Conservation (phyloP, 2,888 invertebrate genomes). For the Ophion obscuratus region DNA sequence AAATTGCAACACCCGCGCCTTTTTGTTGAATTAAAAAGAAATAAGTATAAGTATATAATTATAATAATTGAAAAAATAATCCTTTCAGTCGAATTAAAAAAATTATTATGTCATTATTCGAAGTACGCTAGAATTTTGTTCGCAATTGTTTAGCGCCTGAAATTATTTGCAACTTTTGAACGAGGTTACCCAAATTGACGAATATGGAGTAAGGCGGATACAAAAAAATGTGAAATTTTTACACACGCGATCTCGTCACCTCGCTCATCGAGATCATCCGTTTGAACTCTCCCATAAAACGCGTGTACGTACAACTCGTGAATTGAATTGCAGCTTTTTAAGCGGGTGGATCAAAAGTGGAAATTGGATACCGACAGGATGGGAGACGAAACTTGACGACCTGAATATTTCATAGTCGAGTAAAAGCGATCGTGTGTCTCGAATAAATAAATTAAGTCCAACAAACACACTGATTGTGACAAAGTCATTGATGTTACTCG, state of each 20-base stretch:
- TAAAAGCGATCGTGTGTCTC: conserved; percentile 28
- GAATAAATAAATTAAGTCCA: conserved; percentile 30
- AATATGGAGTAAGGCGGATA: background rate
- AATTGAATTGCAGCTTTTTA: conserved; percentile 58
- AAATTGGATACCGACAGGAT: conserved; percentile 47
- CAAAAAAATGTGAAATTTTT: background rate
- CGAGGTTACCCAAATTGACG: background rate
- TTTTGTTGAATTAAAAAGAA: background rate
- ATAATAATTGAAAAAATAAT: too few relatives aligned
- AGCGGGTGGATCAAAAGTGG: conserved; percentile 54
- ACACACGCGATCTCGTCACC: background rate
- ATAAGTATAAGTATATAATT: background rate
- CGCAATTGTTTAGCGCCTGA: background rate
- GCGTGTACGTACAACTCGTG: conserved; percentile 4
- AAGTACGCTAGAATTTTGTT: background rate
- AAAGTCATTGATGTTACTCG: background rate
- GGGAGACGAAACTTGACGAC: conserved; percentile 10
- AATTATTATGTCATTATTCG: background rate
- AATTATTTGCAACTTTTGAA: background rate
- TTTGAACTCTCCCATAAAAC: conserved; percentile 24
- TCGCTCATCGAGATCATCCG: background rate
- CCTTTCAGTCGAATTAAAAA: background rate
- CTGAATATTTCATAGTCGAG: background rate
- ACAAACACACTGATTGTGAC: background rate
- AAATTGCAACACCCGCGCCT: background rate